Conservation (phyloP, 2,797 vertebrate species). For the Enteromius fasciolatus region DNA sequence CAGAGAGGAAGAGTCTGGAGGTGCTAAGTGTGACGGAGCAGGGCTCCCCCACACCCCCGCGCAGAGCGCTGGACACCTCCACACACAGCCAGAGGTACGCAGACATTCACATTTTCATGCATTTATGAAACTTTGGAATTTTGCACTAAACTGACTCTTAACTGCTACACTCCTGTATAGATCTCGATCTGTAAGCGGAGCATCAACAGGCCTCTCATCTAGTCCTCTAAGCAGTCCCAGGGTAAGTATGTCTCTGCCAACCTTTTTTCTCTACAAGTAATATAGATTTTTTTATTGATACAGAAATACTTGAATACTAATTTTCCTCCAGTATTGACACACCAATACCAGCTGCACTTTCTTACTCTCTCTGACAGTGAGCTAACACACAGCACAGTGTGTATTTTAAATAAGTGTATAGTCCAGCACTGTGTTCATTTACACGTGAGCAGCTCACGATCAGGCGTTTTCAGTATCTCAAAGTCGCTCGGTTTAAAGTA, state of each 20-base stretch:
- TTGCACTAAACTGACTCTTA: not conserved
- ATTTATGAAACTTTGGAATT: constrained; percentile 16
- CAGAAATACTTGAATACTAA: not conserved
- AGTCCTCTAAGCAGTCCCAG: constrained; percentile 93
- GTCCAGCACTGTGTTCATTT: not conserved
- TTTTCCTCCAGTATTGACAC: not conserved
- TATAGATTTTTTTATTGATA: not conserved
- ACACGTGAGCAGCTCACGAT: not conserved
- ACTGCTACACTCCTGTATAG: constrained; percentile 70
- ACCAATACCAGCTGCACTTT: not conserved
- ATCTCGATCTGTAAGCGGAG: constrained; percentile 92
- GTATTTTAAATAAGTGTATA: not conserved
- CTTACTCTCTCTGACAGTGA: not conserved
- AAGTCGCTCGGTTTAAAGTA: not conserved
- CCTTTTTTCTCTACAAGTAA: constrained; percentile 38
- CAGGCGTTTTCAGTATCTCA: not conserved
- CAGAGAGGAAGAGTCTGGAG: constrained; percentile 92
- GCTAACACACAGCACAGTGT: not conserved
- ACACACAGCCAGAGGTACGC: constrained; percentile 79
- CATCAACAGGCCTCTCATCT: constrained; percentile 90
- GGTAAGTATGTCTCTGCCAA: constrained; percentile 78
- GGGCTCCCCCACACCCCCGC: constrained; percentile 88
- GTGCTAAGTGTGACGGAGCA: constrained; percentile 91
- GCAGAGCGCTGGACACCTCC: constrained; percentile 84
- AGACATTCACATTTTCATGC: not conserved